These are phyloP conservation scores for Sebastes fasciatus DNA, from an alignment of 2,113 vertebrate genomes.

Conservation along the genomic window DNA sequence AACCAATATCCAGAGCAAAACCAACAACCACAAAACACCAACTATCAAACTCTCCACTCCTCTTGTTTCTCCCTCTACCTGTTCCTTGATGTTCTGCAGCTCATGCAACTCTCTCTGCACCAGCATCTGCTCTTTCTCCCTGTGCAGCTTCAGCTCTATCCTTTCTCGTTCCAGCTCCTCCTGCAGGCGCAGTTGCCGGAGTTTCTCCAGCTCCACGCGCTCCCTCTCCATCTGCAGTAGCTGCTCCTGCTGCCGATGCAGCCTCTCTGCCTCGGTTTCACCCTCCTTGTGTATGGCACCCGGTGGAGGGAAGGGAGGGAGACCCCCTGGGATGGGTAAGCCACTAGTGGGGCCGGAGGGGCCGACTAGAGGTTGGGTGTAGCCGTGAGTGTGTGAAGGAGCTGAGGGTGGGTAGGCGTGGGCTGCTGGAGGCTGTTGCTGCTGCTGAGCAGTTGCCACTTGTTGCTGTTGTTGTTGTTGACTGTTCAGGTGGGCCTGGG, in stretches of 20 bases:
- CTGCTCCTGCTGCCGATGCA: conserved; percentile 95
- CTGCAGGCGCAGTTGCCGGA: conserved; percentile 94
- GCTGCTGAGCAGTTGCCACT: conserved; percentile 55
- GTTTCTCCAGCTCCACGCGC: conserved; percentile 93
- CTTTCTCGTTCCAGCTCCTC: conserved; percentile 96
- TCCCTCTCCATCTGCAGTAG: conserved; percentile 95
- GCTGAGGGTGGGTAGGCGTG: conserved; percentile 60
- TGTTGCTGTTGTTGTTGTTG: conserved; percentile 69
- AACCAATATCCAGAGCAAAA: conserved; percentile 21
- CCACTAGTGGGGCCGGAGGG: conserved; percentile 48
- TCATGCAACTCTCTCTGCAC: conserved; percentile 97
- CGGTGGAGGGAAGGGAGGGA: conserved; percentile 78
- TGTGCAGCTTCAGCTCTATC: conserved; percentile 91
- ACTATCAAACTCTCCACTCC: conserved; percentile 32
- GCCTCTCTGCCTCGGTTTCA: conserved; percentile 91
- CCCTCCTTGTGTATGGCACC: conserved; percentile 86
- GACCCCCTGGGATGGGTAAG: conserved; percentile 65
- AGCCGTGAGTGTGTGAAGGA: conserved; percentile 53
- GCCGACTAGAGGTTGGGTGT: conserved; percentile 48
- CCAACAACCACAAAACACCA: conserved; percentile 43
- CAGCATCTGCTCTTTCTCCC: conserved; percentile 96
- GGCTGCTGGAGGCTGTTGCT: conserved; percentile 53
- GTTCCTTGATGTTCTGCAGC: conserved; percentile 97
- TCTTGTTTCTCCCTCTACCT: conserved; percentile 84
- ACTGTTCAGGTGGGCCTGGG: conserved; percentile 77